A percentile compares a stretch with the other conserved stretches of the same genome.
These are phyloP conservation scores for Diabrotica undecimpunctata DNA, from an alignment of 1,140 invertebrate species.

Conservation along the genomic window DNA sequence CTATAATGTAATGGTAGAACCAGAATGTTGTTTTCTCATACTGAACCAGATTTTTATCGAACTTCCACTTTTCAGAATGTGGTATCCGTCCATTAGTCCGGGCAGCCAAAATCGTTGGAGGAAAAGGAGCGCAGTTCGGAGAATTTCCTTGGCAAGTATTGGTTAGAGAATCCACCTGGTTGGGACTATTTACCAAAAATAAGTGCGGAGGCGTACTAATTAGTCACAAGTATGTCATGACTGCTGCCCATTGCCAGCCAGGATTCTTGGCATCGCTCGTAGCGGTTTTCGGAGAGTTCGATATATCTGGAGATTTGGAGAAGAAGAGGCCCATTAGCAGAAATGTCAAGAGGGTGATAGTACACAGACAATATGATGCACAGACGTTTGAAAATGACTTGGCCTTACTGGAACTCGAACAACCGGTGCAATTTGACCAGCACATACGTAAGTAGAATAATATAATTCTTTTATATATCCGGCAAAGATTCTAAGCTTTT, in stretches of 20 bases:
- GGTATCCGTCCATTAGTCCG: slow-evolving; percentile 78
- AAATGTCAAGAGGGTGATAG: slow-evolving; percentile 83
- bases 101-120: slow-evolving; percentile 83
- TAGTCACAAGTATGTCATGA: slow-evolving; percentile 79
- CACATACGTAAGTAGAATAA: slow-evolving; percentile 64
- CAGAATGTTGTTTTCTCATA: too few relatives aligned
- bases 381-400: slow-evolving; percentile 89
- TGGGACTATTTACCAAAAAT: slow-evolving; percentile 93
- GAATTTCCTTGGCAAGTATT: slow-evolving; percentile 93
- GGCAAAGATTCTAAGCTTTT: too few relatives aligned
- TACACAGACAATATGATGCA: slow-evolving; percentile 83
- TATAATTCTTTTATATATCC: background rate
- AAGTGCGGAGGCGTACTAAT: slow-evolving; percentile 93
- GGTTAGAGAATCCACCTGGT: slow-evolving; percentile 86
- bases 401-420: slow-evolving; percentile 79
- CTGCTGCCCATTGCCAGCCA: slow-evolving; percentile 92
- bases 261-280: slow-evolving; percentile 86
- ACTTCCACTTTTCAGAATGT: slow-evolving; percentile 62
- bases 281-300: slow-evolving; percentile 86
- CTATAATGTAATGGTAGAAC: too few relatives aligned
- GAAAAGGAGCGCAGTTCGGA: slow-evolving; percentile 78
- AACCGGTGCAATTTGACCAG: slow-evolving; percentile 75
- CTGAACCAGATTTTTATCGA: too few relatives aligned
- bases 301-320: slow-evolving; percentile 80
- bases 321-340: slow-evolving; percentile 70